These are phyloP conservation scores for Drosophila histrio DNA, from an alignment of 2,888 invertebrate genomes.

Conservation along the genomic window DNA sequence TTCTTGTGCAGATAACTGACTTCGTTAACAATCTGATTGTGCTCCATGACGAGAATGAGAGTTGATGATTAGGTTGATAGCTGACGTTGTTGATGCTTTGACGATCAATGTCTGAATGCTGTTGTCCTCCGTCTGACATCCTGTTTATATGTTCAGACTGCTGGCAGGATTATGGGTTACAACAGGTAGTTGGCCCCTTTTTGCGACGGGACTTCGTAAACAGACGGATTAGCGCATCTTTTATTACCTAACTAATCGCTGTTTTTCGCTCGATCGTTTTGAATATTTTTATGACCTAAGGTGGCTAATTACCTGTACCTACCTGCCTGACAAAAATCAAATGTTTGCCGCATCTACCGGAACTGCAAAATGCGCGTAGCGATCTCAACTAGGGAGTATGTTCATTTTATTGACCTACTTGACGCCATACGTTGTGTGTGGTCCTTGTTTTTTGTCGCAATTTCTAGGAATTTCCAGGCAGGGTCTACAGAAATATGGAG, in stretches of 20 bases:
- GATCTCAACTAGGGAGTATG: neutral
- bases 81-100: constrained; percentile 43
- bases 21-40: constrained; percentile 2
- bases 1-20: constrained; percentile 60
- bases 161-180: neutral
- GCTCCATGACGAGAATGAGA: constrained; percentile 26
- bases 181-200: constrained; percentile 34
- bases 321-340: constrained; percentile 29
- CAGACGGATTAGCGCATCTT: constrained; percentile 58
- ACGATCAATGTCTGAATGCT: constrained; percentile 56
- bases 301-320: constrained; percentile 45
- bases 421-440: constrained; percentile 48
- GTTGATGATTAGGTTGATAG: neutral
- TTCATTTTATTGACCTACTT: constrained; percentile 64
- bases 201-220: constrained; percentile 31
- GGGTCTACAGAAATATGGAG: neutral
- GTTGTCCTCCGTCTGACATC: constrained; percentile 32
- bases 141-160: constrained; percentile 57
- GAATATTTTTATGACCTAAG: constrained; percentile 49
- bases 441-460: constrained; percentile 33
- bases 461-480: constrained; percentile 43
- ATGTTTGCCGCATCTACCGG: constrained; percentile 51
- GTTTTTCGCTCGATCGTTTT: constrained; percentile 20
- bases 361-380: constrained; percentile 62
- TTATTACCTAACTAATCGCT: constrained; percentile 55